phyloP scores from a whole-genome alignment of 2,113 vertebrate species.

The Thunnus maccoyii region DNA sequence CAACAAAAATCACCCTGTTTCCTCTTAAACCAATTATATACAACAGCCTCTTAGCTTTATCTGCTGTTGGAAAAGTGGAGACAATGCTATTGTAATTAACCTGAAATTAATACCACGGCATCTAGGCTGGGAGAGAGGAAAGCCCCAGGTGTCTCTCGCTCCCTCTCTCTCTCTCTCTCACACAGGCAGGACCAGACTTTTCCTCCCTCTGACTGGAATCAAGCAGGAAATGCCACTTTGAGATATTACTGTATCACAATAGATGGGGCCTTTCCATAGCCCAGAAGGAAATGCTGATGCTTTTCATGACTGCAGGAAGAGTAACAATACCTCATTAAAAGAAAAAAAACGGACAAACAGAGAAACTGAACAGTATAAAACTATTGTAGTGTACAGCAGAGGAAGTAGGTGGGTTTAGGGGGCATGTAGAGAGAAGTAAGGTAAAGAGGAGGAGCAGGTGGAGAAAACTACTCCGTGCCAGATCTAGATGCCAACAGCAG shows the following conservation, averaged over 20 bases:
- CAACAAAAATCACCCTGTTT: constrained; percentile 49
- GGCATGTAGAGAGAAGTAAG: constrained; percentile 6
- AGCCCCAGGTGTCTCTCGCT: constrained; percentile 17
- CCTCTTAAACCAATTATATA: constrained; percentile 73
- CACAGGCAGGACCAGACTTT: constrained; percentile 8
- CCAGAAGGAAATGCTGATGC: constrained; percentile 48
- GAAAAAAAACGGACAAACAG: not conserved
- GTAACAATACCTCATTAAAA: constrained; percentile 31
- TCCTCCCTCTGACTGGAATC: constrained; percentile 36
- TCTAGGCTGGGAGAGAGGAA: constrained; percentile 25
- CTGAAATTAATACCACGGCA: constrained; percentile 65
- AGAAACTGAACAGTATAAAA: constrained; percentile 10
- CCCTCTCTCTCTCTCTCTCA: too few species aligned
- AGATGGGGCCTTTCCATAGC: constrained; percentile 31
- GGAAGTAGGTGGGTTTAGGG: not conserved
- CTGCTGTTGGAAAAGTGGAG: constrained; percentile 57
- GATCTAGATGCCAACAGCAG: constrained; percentile 45
- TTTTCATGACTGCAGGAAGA: constrained; percentile 54
- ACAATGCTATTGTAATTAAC: constrained; percentile 72
- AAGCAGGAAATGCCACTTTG: constrained; percentile 63
- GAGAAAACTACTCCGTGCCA: constrained; percentile 33
- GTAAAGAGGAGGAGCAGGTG: constrained; percentile 37
- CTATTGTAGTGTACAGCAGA: not conserved
- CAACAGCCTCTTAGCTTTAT: constrained; percentile 67
- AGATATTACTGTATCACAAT: constrained; percentile 59